Conservation (phyloP, 2,113 vertebrate species). For the Cisticola juncidis region DNA sequence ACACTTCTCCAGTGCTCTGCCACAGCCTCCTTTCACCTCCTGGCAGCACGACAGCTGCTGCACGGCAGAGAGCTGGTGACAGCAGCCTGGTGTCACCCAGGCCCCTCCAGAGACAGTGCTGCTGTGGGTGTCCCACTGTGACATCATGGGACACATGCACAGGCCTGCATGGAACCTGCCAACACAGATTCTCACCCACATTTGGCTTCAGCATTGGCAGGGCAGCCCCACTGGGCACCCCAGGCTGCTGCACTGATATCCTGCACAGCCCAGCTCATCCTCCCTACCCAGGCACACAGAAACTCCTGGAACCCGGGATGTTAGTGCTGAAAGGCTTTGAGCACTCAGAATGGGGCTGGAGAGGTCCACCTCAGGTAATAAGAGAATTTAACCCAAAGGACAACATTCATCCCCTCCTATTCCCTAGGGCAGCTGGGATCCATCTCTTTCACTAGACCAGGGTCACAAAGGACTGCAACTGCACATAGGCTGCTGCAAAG, state of each 20-base stretch:
- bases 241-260: neutral
- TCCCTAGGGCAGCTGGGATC: neutral
- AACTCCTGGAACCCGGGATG: neutral
- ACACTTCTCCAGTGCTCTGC: neutral
- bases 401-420: neutral
- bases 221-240: neutral
- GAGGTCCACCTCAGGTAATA: neutral
- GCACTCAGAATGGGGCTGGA: neutral
- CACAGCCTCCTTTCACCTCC: neutral
- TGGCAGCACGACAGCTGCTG: too few relatives aligned
- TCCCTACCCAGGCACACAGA: too few relatives aligned
- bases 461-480: neutral
- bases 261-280: neutral
- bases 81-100: neutral
- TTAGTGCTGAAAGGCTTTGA: neutral
- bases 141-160: neutral
- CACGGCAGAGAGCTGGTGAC: neutral
- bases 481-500: neutral
- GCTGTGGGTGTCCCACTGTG: neutral
- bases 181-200: neutral
- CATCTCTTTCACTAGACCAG: neutral
- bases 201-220: neutral
- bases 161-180: neutral
- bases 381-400: neutral
- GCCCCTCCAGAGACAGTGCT: fast-evolving